phyloP scores from a whole-genome alignment of 2,113 vertebrate genomes.

The Python bivittatus region DNA sequence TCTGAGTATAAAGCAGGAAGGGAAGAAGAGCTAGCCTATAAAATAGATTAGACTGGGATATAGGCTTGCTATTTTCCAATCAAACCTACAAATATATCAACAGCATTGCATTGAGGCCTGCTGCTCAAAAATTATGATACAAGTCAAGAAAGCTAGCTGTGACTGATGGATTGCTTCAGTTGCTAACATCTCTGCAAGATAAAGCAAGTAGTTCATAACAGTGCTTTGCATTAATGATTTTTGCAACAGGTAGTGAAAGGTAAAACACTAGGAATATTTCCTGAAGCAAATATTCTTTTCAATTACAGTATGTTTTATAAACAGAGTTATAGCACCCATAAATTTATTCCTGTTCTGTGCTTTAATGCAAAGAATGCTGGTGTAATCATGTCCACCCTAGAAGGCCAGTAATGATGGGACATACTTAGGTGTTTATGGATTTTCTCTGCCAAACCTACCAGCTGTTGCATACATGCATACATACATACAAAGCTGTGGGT shows the following conservation, averaged over 20 bases:
- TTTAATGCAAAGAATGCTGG: background rate
- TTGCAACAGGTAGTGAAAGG: background rate
- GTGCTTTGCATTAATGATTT: background rate
- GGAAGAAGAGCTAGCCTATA: background rate
- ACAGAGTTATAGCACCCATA: background rate
- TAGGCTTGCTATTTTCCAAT: background rate
- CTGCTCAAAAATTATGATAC: background rate
- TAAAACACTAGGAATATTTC: background rate
- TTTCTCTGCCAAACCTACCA: background rate
- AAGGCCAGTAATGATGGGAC: background rate
- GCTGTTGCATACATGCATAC: background rate
- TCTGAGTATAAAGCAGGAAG: background rate
- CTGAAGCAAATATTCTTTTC: background rate
- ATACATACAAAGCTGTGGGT: background rate
- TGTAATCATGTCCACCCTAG: background rate
- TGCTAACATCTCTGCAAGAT: background rate
- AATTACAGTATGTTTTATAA: background rate
- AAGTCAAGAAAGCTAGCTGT: background rate
- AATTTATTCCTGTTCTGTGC: background rate
- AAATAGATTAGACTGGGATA: background rate
- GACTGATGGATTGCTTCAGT: background rate
- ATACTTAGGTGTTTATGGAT: background rate
- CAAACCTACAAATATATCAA: background rate
- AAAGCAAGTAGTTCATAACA: background rate
- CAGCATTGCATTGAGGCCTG: background rate